Base-by-base conservation (phyloP, 2,797 vertebrate genomes). In the Myotis vivesi region DNA sequence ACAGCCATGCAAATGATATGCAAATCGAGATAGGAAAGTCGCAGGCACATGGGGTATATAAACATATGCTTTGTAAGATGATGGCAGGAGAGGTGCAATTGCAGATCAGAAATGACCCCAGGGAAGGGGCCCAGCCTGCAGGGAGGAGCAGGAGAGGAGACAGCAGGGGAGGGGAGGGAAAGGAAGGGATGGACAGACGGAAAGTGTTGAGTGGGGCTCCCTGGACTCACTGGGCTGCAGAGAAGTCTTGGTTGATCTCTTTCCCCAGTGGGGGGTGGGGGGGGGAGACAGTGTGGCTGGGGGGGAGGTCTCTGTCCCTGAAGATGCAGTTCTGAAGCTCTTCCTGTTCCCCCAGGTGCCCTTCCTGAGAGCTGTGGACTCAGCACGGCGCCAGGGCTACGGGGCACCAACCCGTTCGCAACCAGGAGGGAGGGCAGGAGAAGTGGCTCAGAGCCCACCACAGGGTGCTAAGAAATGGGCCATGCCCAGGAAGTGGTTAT, bases 1-100 rank as follows among this genome's bases (percentile, higher is more conserved):
- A 38, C 2, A 46, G 53, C 28, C 77, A 91, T 81, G 83, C 90
- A 91, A 94, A 94, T 93, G 5, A 2, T 36, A 92, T 91, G 75
- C 75, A 96, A 93, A 96, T 72, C 17, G 30, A 73, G 51, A 90
- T 20, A 75, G 46, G 69, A 51, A 92, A 62, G 66, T 88, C 12
- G 11, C n/a, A n/a, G 36, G 13, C 59, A 30, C 13, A 59, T 10
- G 1, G 57, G 4, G 23, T 28, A 59, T 28, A 28, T 57, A 59
- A 28, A 28, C 49, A 59, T 59, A 25, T 59, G 57, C 57, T 59
- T 59, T 59, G 25, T 82, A 87, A 72, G 33, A 81, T 49, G 59
- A 13, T 19, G 44, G 80, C 44, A 49, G 80, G 17, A 23, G 28
- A 82, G 28, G n/a, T 44, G 3, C 76, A 46, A 22, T 4, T 80